These are phyloP conservation scores for Timema podura DNA, from an alignment of 2,888 invertebrate genomes.

Conservation along the genomic window DNA sequence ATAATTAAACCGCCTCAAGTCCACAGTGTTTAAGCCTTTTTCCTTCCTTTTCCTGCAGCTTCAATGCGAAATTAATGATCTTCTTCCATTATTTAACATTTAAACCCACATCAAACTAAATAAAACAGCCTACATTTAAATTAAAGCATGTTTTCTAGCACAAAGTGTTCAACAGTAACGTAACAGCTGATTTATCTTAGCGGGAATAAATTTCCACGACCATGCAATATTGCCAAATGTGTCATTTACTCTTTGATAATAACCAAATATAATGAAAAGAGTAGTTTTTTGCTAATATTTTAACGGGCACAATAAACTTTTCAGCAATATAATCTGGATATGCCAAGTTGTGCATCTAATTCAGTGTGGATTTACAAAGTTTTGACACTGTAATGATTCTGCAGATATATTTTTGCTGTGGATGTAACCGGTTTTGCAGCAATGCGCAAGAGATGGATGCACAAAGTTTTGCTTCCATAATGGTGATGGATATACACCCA, in stretches of 20 bases:
- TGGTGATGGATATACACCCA: not conserved
- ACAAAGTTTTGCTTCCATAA: conserved; percentile 9
- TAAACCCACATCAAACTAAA: not conserved
- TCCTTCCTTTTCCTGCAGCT: conserved; percentile 4
- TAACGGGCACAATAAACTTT: not conserved
- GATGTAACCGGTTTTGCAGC: not conserved
- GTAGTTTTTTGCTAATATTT: not conserved
- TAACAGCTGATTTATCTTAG: conserved; percentile 4
- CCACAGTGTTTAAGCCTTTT: not conserved
- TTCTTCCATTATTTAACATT: not conserved
- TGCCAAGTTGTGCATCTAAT: not conserved
- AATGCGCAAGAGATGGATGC: not conserved
- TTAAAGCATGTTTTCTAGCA: not conserved
- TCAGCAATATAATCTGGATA: not conserved
- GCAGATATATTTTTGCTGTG: not conserved
- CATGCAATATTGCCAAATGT: not conserved
- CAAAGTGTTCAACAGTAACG: not conserved
- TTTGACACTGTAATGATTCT: conserved; percentile 4
- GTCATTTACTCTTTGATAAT: not conserved
- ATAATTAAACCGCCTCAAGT: no score
- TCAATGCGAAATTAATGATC: not conserved
- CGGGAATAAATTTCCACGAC: conserved; percentile 1
- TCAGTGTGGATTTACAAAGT: not conserved
- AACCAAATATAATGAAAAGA: not conserved
- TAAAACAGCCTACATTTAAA: not conserved